Evolutionary conservation across 1,140 invertebrate species (phyloP).

Genomic region (Drosophila leontia): DNA sequence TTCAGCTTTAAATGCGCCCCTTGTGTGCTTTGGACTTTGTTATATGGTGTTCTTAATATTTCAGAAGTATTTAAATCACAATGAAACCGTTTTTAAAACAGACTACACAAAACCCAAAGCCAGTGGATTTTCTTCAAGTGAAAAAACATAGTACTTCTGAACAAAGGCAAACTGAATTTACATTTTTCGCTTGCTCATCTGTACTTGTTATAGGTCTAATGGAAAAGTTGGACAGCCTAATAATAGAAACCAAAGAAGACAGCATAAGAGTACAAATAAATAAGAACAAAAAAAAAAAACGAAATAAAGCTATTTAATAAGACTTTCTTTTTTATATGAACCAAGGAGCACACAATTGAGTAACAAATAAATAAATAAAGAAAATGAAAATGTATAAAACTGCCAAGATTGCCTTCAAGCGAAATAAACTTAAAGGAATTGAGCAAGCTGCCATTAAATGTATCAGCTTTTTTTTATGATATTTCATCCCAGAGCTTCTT

Average conservation of each 20-base stretch:
- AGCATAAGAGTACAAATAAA: neutral
- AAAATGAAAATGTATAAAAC: constrained; percentile 1
- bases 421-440: neutral
- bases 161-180: constrained; percentile 1
- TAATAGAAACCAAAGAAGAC: constrained; percentile 12
- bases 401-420: neutral
- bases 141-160: neutral
- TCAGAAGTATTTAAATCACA: neutral
- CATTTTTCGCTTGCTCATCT: neutral
- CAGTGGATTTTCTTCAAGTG: neutral
- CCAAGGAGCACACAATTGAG: neutral
- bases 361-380: neutral
- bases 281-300: neutral
- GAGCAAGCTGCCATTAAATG: constrained; percentile 13
- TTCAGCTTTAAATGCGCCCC: neutral
- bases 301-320: neutral
- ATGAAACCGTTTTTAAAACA: too few relatives aligned
- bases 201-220: constrained; percentile 13
- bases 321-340: neutral
- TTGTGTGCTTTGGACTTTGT: neutral
- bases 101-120: too few relatives aligned
- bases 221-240: constrained; percentile 32
- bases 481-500: neutral
- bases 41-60: neutral
- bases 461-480: constrained; percentile 6